Conservation (phyloP, 2,113 vertebrate genomes). For the Apodemus sylvaticus region DNA sequence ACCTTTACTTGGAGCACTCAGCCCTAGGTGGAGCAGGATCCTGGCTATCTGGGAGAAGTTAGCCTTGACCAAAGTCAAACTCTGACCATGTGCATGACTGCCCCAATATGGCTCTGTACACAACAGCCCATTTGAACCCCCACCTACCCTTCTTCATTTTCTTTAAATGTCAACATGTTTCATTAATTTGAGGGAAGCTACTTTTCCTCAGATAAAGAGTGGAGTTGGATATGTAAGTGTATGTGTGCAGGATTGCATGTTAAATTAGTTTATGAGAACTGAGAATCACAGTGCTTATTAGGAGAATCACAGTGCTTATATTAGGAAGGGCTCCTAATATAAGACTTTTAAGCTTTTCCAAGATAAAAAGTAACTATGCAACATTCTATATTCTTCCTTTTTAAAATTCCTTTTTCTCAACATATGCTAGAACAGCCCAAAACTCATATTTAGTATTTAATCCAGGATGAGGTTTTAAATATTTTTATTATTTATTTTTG, state of each 20-base stretch:
- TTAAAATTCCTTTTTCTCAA: not conserved
- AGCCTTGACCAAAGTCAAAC: no score
- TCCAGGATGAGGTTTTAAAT: not conserved
- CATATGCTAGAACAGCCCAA: not conserved
- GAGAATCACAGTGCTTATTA: not conserved
- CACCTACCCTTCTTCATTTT: constrained; percentile 42
- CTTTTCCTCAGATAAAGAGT: constrained; percentile 67
- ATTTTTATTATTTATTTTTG: not conserved
- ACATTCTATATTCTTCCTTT: not conserved
- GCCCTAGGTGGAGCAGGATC: no score
- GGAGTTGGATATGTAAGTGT: not conserved
- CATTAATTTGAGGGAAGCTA: constrained; percentile 68
- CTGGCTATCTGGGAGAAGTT: no score
- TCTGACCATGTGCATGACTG: no score
- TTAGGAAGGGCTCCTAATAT: not conserved
- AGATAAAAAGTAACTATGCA: constrained; percentile 12
- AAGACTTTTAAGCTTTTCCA: constrained; percentile 1
- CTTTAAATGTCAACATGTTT: constrained; percentile 64
- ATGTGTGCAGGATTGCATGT: not conserved
- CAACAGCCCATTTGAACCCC: not conserved
- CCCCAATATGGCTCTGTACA: no score
- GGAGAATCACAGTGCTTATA: not conserved
- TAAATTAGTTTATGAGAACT: not conserved
- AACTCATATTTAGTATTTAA: not conserved
- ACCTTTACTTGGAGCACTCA: no score